A percentile compares a stretch with the other conserved stretches of the same genome.
Evolutionary conservation across 2,888 invertebrate species (phyloP).

Genomic region (Machimus atricapillus): DNA sequence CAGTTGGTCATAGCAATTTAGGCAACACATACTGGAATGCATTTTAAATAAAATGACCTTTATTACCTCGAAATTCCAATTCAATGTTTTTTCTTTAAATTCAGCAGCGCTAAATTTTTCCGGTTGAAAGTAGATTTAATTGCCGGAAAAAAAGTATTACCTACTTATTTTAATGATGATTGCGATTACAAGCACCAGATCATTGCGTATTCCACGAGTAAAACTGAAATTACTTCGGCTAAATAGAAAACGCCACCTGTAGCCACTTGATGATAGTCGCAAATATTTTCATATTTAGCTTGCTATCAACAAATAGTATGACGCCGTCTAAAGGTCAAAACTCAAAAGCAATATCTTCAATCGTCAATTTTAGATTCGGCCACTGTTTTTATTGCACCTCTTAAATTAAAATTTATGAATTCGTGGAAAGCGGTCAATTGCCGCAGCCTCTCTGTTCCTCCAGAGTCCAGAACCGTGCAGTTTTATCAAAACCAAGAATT

Average conservation of each 20-base stretch:
- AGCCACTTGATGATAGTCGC: neutral
- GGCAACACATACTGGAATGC: neutral
- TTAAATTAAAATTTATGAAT: neutral
- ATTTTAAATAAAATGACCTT: neutral
- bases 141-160: neutral
- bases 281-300: neutral
- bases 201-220: neutral
- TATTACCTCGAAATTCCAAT: neutral
- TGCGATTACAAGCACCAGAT: neutral
- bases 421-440: neutral
- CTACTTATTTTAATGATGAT: neutral
- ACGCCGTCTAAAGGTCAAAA: neutral
- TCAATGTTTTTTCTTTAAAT: neutral
- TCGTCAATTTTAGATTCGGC: neutral
- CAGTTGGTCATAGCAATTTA: too few species aligned
- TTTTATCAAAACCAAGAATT: neutral
- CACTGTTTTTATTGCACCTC: neutral
- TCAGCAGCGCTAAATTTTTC: neutral
- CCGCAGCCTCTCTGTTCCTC: neutral
- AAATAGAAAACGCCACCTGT: neutral
- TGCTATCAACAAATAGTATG: neutral
- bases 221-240: neutral
- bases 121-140: neutral
- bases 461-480: neutral
- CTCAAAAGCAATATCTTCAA: neutral